Evolutionary conservation across 2,888 invertebrate genomes (phyloP).

Genomic region (Micoletzkya japonica): DNA sequence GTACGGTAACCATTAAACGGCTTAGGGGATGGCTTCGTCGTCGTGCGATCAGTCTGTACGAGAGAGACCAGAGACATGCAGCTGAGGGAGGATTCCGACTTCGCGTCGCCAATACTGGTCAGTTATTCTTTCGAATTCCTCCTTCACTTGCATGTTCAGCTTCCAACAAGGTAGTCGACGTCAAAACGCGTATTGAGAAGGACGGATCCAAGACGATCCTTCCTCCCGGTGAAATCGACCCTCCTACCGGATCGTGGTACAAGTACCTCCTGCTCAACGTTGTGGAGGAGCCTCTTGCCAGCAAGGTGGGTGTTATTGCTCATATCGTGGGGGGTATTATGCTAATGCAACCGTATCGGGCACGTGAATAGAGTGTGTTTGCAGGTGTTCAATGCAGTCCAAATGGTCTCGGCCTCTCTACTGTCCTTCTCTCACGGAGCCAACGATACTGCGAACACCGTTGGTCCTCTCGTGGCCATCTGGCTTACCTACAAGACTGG

Average conservation of each 20-base stretch:
- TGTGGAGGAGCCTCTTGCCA: slow-evolving; percentile 42
- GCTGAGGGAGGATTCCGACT: background rate
- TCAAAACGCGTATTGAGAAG: background rate
- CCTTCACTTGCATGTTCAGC: background rate
- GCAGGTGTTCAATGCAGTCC: slow-evolving; percentile 73
- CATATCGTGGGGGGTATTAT: background rate
- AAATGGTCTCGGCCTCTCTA: slow-evolving; percentile 92
- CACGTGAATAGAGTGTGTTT: background rate
- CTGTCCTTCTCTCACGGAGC: slow-evolving; percentile 98
- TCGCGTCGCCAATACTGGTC: background rate
- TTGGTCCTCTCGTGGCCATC: slow-evolving; percentile 53
- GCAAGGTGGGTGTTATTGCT: slow-evolving; percentile 29
- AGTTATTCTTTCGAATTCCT: background rate
- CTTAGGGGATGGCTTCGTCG: slow-evolving; percentile 6
- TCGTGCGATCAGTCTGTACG: slow-evolving; percentile 18
- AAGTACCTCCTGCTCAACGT: slow-evolving; percentile 43
- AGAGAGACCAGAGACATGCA: slow-evolving; percentile 10
- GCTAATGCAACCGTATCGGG: background rate
- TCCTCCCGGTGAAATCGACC: slow-evolving; percentile 6
- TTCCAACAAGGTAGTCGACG: slow-evolving; percentile 11
- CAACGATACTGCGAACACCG: slow-evolving; percentile 69
- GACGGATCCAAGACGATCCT: background rate
- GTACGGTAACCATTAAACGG: background rate
- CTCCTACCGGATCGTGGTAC: slow-evolving; percentile 39
- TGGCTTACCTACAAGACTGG: slow-evolving; percentile 49